These are phyloP conservation scores for Stratiomys singularior DNA, from an alignment of 2,888 invertebrate genomes.

Conservation along the genomic window DNA sequence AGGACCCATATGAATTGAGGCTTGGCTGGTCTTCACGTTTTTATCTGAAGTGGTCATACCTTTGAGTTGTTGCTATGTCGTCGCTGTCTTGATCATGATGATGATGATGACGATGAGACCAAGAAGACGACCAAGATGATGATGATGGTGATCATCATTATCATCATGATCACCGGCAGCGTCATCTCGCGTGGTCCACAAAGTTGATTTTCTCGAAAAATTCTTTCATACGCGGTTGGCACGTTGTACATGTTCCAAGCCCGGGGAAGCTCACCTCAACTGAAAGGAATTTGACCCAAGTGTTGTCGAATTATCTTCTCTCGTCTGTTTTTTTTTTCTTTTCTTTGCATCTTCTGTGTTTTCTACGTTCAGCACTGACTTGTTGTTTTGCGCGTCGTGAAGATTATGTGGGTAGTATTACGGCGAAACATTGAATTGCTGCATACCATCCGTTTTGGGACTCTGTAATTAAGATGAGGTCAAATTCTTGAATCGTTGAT, in stretches of 20 bases:
- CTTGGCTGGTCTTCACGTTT: conserved; percentile 11
- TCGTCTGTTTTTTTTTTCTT: conserved; percentile 35
- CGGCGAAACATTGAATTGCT: conserved; percentile 5
- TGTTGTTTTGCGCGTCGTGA: conserved; percentile 33
- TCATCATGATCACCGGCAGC: conserved; percentile 44
- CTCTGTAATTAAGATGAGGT: conserved; percentile 31
- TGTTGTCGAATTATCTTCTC: conserved; percentile 44
- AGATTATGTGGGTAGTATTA: neutral
- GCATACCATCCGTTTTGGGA: conserved; percentile 19
- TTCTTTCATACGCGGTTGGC: conserved; percentile 49
- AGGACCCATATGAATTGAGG: conserved; percentile 28
- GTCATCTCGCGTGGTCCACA: conserved; percentile 49
- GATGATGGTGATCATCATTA: conserved; percentile 45
- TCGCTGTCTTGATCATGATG: conserved; percentile 22
- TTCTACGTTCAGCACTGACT: conserved; percentile 11
- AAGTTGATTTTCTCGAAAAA: conserved; percentile 48
- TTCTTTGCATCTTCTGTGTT: conserved; percentile 29
- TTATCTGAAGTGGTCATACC: conserved; percentile 6
- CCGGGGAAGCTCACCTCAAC: conserved; percentile 20
- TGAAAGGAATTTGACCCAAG: conserved; percentile 49
- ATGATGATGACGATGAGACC: conserved; percentile 6
- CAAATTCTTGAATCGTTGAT: neutral
- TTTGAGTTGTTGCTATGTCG: conserved; percentile 22
- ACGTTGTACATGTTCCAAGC: conserved; percentile 39
- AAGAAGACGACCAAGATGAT: neutral